Base-by-base conservation (phyloP, 2,888 invertebrate genomes). In the Pandemis corylana region DNA sequence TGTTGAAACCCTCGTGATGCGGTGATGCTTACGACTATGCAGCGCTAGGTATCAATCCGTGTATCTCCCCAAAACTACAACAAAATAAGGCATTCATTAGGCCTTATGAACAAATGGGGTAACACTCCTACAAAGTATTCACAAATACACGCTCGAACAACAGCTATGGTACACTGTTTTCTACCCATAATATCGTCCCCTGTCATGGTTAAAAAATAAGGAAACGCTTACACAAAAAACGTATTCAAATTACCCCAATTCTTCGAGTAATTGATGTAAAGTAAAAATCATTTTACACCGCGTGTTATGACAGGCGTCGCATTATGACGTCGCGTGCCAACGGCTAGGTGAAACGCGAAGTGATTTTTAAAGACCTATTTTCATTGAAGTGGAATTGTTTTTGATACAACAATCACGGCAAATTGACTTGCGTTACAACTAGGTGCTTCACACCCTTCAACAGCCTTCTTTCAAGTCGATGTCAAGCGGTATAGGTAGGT, bases 291-390 rank as follows among this genome's bases (percentile, higher is more conserved):
- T 42, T 42, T 63, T 44, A 63, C 42, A 63, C 13, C 42, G 63
- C 63, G 42, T 63, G 63, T 63, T 15, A 63, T 42, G 42, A 42
- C 62, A 42, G 42, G 62, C 42, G 42, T 63, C 42, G 62, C 7
- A 10, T 42, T n/a, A 20, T 20, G 63, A 15, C 42, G 42, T 28
- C 63, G 42, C 63, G 42, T 15, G 63, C 12, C 42, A 15, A 0
- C 42, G 63, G 42, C n/a, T 42, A 42, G 42, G 13, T 62, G 41
- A 3, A 42, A 42, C 56, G 56, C 36, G n/a, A 42, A 62, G 41
- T 42, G 28, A 62, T n/a, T 62, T 62, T 62, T 41, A 42, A n/a
- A 62, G 13, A 28, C 41, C 20, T 56, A 20, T 56, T 56, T 56
- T 56, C 56, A 15, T 4, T 20, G 56, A 9, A 56, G n/a, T 20